Percentiles rank a stretch among this genome's conserved stretches.
Evolutionary conservation across 2,797 vertebrate genomes (phyloP).

Genomic region (Gymnothorax javanicus): DNA sequence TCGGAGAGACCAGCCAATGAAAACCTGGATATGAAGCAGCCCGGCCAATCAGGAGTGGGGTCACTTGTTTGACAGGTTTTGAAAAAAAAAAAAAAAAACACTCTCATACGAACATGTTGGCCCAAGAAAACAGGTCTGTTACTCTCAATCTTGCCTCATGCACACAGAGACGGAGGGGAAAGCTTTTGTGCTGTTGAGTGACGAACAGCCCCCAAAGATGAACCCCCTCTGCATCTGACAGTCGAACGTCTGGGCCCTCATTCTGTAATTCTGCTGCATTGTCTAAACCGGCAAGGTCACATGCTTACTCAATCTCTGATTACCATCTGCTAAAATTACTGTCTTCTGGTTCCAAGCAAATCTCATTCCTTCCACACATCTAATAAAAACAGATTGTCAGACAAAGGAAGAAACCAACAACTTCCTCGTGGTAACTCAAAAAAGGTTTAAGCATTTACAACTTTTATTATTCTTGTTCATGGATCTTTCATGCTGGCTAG

Average conservation of each 20-base stretch:
- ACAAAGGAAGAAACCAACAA: slow-evolving; percentile 51
- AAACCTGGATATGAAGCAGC: slow-evolving; percentile 22
- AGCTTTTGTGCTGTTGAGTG: not conserved
- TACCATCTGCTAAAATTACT: slow-evolving; percentile 58
- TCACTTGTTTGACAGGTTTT: slow-evolving; percentile 72
- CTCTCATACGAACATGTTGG: slow-evolving; percentile 46
- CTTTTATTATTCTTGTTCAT: slow-evolving; percentile 62
- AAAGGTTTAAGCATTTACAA: slow-evolving; percentile 51
- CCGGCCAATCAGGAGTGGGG: slow-evolving; percentile 53
- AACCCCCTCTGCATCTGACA: slow-evolving; percentile 49
- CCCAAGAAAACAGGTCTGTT: slow-evolving; percentile 30
- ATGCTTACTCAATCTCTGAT: slow-evolving; percentile 59
- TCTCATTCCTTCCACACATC: slow-evolving; percentile 71
- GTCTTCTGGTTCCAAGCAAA: slow-evolving; percentile 70
- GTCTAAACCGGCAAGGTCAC: slow-evolving; percentile 60
- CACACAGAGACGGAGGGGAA: not conserved
- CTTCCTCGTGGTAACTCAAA: slow-evolving; percentile 28
- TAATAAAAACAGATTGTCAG: slow-evolving; percentile 61
- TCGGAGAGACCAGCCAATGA: slow-evolving; percentile 55
- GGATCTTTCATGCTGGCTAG: slow-evolving; percentile 71
- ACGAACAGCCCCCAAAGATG: not conserved
- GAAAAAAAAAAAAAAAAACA: slow-evolving; percentile 60
- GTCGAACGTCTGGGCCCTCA: slow-evolving; percentile 50
- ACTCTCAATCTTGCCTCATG: slow-evolving; percentile 30
- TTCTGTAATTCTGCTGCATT: slow-evolving; percentile 53